Base-by-base conservation (phyloP, 2,797 vertebrate genomes). In the Sorex maritimensis region DNA sequence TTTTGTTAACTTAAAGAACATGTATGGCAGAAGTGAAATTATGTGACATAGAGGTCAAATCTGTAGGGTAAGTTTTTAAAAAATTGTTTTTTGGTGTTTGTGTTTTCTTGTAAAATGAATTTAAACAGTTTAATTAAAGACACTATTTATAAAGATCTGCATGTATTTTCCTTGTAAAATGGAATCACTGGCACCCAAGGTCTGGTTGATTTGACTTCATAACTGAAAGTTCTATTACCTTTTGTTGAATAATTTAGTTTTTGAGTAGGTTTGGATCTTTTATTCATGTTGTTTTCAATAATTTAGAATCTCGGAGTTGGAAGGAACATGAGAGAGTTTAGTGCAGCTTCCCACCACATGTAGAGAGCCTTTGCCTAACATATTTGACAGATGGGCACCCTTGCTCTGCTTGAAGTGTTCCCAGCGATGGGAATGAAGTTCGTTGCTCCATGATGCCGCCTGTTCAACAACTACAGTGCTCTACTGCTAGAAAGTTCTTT, bases 211-310 rank as follows among this genome's bases (percentile, higher is more conserved):
- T 67, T 28, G 9, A 26, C 65, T 67, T 67, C 65, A 69, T 85
- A 90, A 80, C 55, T 63, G 52, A 79, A 92, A 85, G 55, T 78
- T 78, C 30, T 90, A 68, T 81, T 90, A 73, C 71, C 71, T 77
- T 93, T 90, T 91, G 91, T 73, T 95, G 88, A 93, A 95, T 95
- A 90, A 90, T 95, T 96, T 79, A 94, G 75, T 24, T 85, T 46
- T 69, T 49, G 90, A 86, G 61, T 84, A 77, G 17, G 63, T 67
- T 95, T 91, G 79, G 83, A 90, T 96, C 82, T 92, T 94, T 90
- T 94, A 96, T 96, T 95, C 49, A 94, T 95, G 74, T 58, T 72
- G 10, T 61, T 90, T 23, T 92, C 55, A 92, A 89, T 96, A 90
- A 94, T 94, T 96, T 78, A 95, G 75, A 93, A 78, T 93, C 87